Percentiles rank a stretch among this genome's conserved stretches.
These are phyloP conservation scores for Brachionichthys hirsutus DNA, from an alignment of 2,113 vertebrate genomes.

Conservation along the genomic window DNA sequence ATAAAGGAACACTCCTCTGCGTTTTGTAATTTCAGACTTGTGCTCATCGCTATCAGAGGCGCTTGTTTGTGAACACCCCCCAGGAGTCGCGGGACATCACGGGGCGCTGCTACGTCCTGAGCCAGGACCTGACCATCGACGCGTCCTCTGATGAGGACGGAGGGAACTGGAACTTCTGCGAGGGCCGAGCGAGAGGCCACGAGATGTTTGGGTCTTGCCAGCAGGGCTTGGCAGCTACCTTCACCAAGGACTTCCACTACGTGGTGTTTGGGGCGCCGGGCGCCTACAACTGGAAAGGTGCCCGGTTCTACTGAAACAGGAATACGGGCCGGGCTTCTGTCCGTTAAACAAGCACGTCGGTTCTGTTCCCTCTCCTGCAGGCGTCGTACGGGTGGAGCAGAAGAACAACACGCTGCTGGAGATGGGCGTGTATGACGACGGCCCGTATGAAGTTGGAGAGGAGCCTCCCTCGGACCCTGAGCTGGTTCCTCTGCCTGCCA, in stretches of 20 bases:
- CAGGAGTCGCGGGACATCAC: conserved; percentile 87
- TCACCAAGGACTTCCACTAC: conserved; percentile 93
- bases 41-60: conserved; percentile 93
- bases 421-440: conserved; percentile 86
- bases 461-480: conserved; percentile 77
- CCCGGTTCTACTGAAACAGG: neutral
- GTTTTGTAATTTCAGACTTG: conserved; percentile 81
- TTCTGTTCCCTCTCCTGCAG: conserved; percentile 62
- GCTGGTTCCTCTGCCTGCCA: conserved; percentile 86
- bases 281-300: conserved; percentile 98
- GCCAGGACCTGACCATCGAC: conserved; percentile 87
- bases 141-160: conserved; percentile 79
- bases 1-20: too few species aligned
- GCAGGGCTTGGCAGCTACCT: conserved; percentile 92
- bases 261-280: conserved; percentile 94
- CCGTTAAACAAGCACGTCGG: neutral
- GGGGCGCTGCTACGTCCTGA: conserved; percentile 92
- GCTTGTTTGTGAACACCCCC: conserved; percentile 77
- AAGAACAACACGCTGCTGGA: conserved; percentile 89
- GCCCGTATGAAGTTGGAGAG: conserved; percentile 91
- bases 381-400: conserved; percentile 90
- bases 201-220: conserved; percentile 93
- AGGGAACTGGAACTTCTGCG: conserved; percentile 86
- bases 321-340: too few species aligned
- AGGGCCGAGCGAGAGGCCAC: conserved; percentile 85